Evolutionary conservation across 2,113 vertebrate species (phyloP).

Genomic region (Lichenostomus cassidix): DNA sequence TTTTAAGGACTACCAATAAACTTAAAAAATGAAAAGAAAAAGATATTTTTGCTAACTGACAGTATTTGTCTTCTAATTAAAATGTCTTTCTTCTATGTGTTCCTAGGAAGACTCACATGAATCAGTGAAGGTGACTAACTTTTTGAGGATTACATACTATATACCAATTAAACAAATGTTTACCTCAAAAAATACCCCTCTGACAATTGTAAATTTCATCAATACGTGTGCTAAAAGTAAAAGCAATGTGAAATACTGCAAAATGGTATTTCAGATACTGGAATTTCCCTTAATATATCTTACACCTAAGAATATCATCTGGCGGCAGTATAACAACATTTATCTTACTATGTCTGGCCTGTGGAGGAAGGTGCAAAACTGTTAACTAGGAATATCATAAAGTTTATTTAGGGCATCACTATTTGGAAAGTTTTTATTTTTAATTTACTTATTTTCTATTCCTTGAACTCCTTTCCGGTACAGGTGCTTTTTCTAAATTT

Average conservation of each 20-base stretch:
- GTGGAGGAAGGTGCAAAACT: not conserved
- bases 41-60: not conserved
- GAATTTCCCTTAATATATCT: not conserved
- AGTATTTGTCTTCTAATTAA: not conserved
- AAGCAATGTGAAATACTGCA: not conserved
- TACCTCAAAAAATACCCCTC: not conserved
- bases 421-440: not conserved
- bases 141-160: not conserved
- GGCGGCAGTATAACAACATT: not conserved
- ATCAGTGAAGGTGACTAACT: not conserved
- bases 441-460: not conserved
- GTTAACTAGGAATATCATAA: not conserved
- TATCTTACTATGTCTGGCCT: not conserved
- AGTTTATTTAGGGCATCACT: not conserved
- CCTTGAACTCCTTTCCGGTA: not conserved
- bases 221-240: not conserved
- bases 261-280: not conserved
- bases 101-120: not conserved
- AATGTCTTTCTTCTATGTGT: not conserved
- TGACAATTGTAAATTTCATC: not conserved
- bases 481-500: not conserved
- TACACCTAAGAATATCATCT: not conserved
- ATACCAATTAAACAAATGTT: not conserved
- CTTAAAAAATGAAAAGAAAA: not conserved
- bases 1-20: not conserved